phyloP scores from a whole-genome alignment of 2,888 invertebrate species.

The Hololepta plana region DNA sequence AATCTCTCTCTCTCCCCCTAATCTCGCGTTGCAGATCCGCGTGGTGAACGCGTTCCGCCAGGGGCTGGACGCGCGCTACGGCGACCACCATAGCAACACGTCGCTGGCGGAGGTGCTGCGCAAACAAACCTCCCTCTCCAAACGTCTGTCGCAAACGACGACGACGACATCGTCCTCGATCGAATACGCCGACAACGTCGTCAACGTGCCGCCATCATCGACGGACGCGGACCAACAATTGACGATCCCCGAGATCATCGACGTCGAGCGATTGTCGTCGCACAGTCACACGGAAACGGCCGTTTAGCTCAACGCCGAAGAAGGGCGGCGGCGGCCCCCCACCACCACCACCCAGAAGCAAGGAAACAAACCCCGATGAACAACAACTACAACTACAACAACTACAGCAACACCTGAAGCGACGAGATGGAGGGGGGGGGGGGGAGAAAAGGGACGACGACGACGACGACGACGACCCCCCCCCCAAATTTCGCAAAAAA shows the following conservation, averaged over 20 bases:
- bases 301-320: slow-evolving; percentile 42
- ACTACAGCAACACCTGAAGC: too few species aligned
- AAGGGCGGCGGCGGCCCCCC: slow-evolving; percentile 14
- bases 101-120: slow-evolving; percentile 85
- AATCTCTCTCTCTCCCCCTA: too few species aligned
- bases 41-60: slow-evolving; percentile 99
- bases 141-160: slow-evolving; percentile 80
- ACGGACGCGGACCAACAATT: too few species aligned
- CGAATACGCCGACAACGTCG: slow-evolving; percentile 79
- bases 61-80: slow-evolving; percentile 89
- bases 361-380: slow-evolving; percentile 7
- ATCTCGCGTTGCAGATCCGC: slow-evolving; percentile 92
- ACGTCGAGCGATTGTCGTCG: slow-evolving; percentile 80
- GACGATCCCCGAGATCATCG: slow-evolving; percentile 80
- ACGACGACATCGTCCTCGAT: too few species aligned
- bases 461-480: too few species aligned
- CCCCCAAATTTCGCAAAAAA: too few species aligned
- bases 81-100: slow-evolving; percentile 82
- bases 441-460: too few species aligned
- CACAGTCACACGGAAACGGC: slow-evolving; percentile 92
- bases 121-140: slow-evolving; percentile 82
- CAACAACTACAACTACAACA: too few species aligned
- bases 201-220: too few species aligned
- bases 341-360: slow-evolving; percentile 10
- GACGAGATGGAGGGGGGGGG: too few species aligned